Evolutionary conservation across 2,113 vertebrate species (phyloP).

Genomic region (Gavialis gangeticus): DNA sequence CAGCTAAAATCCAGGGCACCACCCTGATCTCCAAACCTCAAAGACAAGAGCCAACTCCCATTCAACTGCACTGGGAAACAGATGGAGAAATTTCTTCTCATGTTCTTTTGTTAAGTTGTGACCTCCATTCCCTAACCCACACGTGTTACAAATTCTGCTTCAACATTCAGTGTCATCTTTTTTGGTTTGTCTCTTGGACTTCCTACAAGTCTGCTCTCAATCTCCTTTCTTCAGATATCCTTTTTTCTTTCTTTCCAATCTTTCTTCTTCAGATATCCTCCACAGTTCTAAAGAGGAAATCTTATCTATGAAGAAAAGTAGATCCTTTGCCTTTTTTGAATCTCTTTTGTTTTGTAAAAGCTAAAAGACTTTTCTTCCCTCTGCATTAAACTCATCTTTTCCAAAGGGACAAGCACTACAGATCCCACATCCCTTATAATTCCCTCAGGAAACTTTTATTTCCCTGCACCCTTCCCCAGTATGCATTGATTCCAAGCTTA

Average conservation of each 20-base stretch:
- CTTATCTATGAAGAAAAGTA: not conserved
- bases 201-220: not conserved
- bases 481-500: not conserved
- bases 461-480: not conserved
- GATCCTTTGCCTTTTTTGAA: not conserved
- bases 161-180: not conserved
- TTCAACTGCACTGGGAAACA: not conserved
- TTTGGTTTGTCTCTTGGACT: not conserved
- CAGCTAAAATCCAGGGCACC: not conserved
- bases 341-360: not conserved
- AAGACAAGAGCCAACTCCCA: not conserved
- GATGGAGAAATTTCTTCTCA: not conserved
- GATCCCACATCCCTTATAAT: not conserved
- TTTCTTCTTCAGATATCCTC: not conserved
- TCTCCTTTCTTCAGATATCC: not conserved
- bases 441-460: not conserved
- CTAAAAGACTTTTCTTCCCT: not conserved
- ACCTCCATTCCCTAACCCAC: not conserved
- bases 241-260: not conserved
- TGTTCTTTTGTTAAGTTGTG: not conserved
- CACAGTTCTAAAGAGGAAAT: too few relatives aligned
- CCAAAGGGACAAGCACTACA: not conserved
- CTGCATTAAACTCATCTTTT: not conserved
- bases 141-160: not conserved
- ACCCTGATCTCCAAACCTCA: too few relatives aligned